These are phyloP conservation scores for Tipula lateralis DNA, from an alignment of 2,888 invertebrate species.

Conservation along the genomic window DNA sequence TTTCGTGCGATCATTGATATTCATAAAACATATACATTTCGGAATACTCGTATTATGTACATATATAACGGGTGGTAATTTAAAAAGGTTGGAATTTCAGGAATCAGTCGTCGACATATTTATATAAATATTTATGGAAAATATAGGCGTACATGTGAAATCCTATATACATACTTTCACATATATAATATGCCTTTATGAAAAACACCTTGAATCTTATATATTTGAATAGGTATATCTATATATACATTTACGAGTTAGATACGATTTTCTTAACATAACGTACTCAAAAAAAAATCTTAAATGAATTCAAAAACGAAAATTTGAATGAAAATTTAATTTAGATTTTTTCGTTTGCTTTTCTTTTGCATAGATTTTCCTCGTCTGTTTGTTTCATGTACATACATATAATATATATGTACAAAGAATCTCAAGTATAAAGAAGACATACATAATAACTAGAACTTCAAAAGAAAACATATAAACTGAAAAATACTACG, in stretches of 20 bases:
- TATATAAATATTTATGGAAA: neutral
- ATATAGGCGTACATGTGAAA: neutral
- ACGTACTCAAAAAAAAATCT: neutral
- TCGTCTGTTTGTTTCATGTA: neutral
- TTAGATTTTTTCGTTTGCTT: neutral
- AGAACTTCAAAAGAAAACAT: neutral
- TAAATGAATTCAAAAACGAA: neutral
- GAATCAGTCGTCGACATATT: neutral
- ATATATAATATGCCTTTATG: neutral
- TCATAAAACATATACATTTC: neutral
- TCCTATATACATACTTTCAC: neutral
- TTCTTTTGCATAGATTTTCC: neutral
- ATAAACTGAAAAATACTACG: neutral
- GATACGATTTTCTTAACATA: neutral
- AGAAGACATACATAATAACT: neutral
- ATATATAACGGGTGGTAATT: neutral
- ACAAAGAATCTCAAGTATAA: neutral
- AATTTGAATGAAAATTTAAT: neutral
- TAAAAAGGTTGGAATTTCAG: neutral
- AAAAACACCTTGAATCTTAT: neutral
- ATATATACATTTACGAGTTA: neutral
- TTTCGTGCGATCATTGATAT: neutral
- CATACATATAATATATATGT: neutral
- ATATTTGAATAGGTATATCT: neutral
- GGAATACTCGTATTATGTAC: neutral